phyloP scores from a whole-genome alignment of 2,113 vertebrate genomes.

The Colaptes auratus region DNA sequence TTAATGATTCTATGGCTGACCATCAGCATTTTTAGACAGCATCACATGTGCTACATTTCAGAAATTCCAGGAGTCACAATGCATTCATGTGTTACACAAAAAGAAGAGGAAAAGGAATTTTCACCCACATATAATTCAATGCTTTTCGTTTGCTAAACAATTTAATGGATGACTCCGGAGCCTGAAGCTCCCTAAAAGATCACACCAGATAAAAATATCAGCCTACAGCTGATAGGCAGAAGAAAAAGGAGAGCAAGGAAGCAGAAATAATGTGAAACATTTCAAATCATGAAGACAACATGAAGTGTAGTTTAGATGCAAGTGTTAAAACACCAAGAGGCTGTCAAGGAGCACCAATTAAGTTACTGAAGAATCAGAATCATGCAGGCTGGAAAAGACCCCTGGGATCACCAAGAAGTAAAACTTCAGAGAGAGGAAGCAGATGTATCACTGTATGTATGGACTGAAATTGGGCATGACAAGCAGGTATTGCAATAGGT shows the following conservation, averaged over 20 bases:
- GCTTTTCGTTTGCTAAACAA: background rate
- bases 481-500: background rate
- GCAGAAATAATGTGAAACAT: background rate
- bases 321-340: background rate
- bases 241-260: background rate
- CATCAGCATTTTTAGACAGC: background rate
- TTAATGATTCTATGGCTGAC: no score
- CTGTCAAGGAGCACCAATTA: background rate
- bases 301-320: background rate
- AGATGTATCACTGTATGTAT: background rate
- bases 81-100: background rate
- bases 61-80: background rate
- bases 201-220: background rate
- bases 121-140: background rate
- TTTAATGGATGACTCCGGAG: background rate
- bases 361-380: background rate
- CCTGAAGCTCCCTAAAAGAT: constrained; percentile 1
- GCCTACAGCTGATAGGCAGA: background rate
- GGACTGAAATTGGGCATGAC: background rate
- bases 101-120: background rate
- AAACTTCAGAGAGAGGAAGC: background rate
- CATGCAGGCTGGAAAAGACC: no score
- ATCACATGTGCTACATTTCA: background rate
- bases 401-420: background rate
- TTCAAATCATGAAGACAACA: background rate